These are phyloP conservation scores for Bucorvus abyssinicus DNA, from an alignment of 2,797 vertebrate species.

Conservation along the genomic window DNA sequence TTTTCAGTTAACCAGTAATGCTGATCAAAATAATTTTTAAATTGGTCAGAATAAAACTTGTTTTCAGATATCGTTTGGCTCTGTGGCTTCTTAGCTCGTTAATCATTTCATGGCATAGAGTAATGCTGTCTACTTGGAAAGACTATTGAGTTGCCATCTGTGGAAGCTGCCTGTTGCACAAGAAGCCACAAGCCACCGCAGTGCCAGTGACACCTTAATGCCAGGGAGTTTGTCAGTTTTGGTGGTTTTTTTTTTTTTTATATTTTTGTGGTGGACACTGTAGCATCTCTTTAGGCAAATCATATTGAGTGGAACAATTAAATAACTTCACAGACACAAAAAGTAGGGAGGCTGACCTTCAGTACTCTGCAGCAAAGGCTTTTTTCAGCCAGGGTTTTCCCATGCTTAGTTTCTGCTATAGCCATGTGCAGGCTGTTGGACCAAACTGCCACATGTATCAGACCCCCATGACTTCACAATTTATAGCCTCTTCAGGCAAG, in stretches of 20 bases:
- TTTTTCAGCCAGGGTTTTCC: neutral
- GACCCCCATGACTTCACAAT: neutral
- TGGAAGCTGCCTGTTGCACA: neutral
- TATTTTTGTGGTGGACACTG: neutral
- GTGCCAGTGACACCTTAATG: neutral
- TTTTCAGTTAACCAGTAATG: neutral
- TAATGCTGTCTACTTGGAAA: neutral
- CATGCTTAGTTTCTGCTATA: neutral
- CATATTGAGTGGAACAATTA: neutral
- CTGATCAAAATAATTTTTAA: neutral
- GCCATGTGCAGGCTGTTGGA: neutral
- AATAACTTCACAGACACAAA: neutral
- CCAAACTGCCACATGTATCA: neutral
- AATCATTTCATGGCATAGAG: neutral
- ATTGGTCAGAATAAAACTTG: constrained; percentile 28
- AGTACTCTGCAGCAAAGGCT: neutral
- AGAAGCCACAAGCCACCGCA: neutral
- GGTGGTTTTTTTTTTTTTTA: neutral
- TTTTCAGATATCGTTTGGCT: constrained; percentile 24
- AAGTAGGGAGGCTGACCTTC: neutral
- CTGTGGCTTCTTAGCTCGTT: constrained; percentile 15
- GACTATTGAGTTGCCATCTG: neutral
- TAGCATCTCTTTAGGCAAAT: neutral
- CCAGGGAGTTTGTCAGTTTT: neutral
- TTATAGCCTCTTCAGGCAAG: neutral